Percentiles rank a stretch among this genome's conserved stretches.
Evolutionary conservation across 2,797 vertebrate species (phyloP).

Genomic region (Leuciscus waleckii): DNA sequence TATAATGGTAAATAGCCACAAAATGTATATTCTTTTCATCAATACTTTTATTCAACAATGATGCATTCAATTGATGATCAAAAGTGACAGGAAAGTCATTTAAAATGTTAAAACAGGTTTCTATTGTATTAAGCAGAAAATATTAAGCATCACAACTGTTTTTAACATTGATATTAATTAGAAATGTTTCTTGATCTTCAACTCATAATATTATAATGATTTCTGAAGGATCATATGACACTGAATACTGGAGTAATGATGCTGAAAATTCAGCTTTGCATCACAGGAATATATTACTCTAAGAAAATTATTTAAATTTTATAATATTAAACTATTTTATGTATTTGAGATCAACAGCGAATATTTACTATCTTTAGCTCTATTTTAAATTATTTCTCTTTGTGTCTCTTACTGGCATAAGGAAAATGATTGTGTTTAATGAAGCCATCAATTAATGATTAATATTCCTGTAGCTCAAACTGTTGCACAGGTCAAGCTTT

Average conservation of each 20-base stretch:
- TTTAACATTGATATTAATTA: background rate
- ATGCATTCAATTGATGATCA: background rate
- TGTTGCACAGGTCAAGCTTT: background rate
- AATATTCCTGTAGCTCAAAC: conserved; percentile 1
- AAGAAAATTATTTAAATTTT: background rate
- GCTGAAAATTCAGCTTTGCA: background rate
- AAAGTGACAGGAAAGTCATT: background rate
- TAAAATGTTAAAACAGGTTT: background rate
- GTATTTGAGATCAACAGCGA: background rate
- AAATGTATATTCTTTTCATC: background rate
- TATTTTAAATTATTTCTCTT: background rate
- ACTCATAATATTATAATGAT: background rate
- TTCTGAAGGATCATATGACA: background rate
- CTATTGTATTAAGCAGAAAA: background rate
- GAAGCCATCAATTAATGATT: background rate
- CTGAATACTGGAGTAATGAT: background rate
- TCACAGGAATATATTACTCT: background rate
- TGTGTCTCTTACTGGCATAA: background rate
- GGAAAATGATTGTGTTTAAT: background rate
- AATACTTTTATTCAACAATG: background rate
- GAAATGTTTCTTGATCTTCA: background rate
- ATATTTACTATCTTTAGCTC: background rate
- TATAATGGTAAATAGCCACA: background rate
- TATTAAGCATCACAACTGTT: background rate
- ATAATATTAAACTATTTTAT: background rate